Base-by-base conservation (phyloP, 2,113 vertebrate genomes). In the Tympanuchus pallidicinctus region DNA sequence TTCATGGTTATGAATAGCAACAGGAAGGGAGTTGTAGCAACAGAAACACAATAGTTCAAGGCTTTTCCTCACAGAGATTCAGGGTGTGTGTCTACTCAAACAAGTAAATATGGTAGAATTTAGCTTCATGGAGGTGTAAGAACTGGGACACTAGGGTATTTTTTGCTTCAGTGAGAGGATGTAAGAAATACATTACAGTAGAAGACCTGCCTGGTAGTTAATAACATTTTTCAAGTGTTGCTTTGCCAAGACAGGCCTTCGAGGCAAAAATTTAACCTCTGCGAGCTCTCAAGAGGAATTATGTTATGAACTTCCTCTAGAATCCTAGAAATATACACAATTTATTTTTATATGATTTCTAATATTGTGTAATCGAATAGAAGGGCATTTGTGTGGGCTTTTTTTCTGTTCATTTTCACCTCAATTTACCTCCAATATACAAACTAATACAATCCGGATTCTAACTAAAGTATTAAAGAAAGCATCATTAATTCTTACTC, bases 11-110 rank as follows among this genome's bases (percentile, higher is more conserved):
- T 52, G 74, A 95, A 95, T 93, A 96, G 86, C 52, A 93, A 90
- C 95, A 96, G 96, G 97, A 97, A 97, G 94, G 93, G 93, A 93
- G 96, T 94, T 93, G 78, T 88, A 95, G 66, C 71, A 79, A 91
- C 70, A 88, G 86, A 91, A 95, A 91, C 48, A 66, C 47, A 95
- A 88, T 75, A 85, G 59, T 66, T 81, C 75, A 84, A 95, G 88
- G 65, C 42, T 92, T 86, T 96, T 96, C 87, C 84, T 93, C 72
- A 34, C 88, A 75, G 82, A 77, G n/a, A 50, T 72, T 90, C 63
- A 78, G 91, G 61, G 79, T 1, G 52, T 59, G 50, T 70, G 38
- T n/a, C 75, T 70, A 60, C 50, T 74, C 54, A 83, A 73, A 56
- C 54, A 73, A 95, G 45, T 10, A 50, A 86, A 80, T 71, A 64